Conservation (phyloP, 2,113 vertebrate genomes). For the Xiphias gladius region DNA sequence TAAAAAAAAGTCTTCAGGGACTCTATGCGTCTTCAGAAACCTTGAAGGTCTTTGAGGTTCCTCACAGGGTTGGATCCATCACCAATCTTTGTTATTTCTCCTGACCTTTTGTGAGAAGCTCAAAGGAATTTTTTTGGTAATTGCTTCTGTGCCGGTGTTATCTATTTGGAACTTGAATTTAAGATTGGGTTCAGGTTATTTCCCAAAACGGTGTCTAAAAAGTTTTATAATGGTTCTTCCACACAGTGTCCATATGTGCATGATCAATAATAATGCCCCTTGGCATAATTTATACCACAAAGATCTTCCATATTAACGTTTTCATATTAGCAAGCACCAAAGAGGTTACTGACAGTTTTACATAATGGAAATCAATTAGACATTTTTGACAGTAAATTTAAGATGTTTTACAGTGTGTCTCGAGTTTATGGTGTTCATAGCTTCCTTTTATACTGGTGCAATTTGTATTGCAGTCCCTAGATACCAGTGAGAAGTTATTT, state of each 20-base stretch:
- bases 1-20: constrained; percentile 24
- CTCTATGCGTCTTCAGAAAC: constrained; percentile 28
- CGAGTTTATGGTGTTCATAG: neutral
- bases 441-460: neutral
- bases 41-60: constrained; percentile 47
- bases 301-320: constrained; percentile 54
- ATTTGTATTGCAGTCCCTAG: neutral
- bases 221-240: constrained; percentile 38
- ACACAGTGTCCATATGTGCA: constrained; percentile 52
- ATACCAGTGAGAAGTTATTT: neutral
- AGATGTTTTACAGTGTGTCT: neutral
- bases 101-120: constrained; percentile 43
- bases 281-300: constrained; percentile 56
- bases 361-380: constrained; percentile 41
- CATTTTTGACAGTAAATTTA: neutral
- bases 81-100: constrained; percentile 49
- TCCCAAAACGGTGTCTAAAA: constrained; percentile 47
- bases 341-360: constrained; percentile 8
- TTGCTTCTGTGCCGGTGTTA: constrained; percentile 48
- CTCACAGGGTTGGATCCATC: constrained; percentile 27
- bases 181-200: constrained; percentile 51
- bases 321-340: constrained; percentile 42
- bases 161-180: constrained; percentile 36
- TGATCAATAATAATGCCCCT: constrained; percentile 61
- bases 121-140: constrained; percentile 40